These are phyloP conservation scores for Melanotaenia parkinsoni DNA, from an alignment of 2,797 vertebrate genomes.

Conservation along the genomic window DNA sequence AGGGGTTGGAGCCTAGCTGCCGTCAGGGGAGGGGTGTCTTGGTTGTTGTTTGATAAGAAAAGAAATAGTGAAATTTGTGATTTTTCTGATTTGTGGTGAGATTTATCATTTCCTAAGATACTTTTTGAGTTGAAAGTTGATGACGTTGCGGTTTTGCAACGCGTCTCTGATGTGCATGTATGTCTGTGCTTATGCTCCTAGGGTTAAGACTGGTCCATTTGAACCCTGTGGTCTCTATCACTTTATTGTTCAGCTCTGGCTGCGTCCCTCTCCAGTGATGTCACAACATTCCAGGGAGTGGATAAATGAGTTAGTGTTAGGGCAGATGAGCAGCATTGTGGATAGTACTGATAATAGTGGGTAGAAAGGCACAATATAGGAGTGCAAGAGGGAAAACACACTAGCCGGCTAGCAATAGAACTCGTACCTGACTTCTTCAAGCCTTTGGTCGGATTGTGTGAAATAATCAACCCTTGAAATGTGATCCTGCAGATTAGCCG, in stretches of 20 bases:
- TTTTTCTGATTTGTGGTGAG: background rate
- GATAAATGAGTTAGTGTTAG: slow-evolving; percentile 84
- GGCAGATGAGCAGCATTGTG: slow-evolving; percentile 78
- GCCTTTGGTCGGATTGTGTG: slow-evolving; percentile 8
- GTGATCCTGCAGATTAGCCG: background rate
- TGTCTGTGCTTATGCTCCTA: slow-evolving; percentile 59
- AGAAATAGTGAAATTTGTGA: background rate
- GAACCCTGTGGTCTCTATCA: slow-evolving; percentile 79
- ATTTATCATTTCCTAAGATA: background rate
- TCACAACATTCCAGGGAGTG: slow-evolving; percentile 82
- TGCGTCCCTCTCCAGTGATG: slow-evolving; percentile 79
- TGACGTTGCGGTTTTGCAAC: slow-evolving; percentile 22
- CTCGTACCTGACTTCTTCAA: slow-evolving; percentile 28
- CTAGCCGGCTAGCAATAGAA: slow-evolving; percentile 28
- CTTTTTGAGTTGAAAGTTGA: slow-evolving; percentile 21
- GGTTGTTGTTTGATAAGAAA: background rate
- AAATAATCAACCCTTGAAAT: slow-evolving; percentile 15
- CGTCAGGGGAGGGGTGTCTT: background rate
- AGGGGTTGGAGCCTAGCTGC: background rate
- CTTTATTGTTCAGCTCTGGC: slow-evolving; percentile 82
- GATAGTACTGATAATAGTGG: slow-evolving; percentile 70
- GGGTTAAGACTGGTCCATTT: slow-evolving; percentile 75
- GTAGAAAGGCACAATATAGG: slow-evolving; percentile 65
- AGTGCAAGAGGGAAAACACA: slow-evolving; percentile 53
- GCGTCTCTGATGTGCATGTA: slow-evolving; percentile 39